Percentiles rank a stretch among this genome's conserved stretches.
phyloP scores from a whole-genome alignment of 2,888 invertebrate genomes.

The Agrotis segetum region DNA sequence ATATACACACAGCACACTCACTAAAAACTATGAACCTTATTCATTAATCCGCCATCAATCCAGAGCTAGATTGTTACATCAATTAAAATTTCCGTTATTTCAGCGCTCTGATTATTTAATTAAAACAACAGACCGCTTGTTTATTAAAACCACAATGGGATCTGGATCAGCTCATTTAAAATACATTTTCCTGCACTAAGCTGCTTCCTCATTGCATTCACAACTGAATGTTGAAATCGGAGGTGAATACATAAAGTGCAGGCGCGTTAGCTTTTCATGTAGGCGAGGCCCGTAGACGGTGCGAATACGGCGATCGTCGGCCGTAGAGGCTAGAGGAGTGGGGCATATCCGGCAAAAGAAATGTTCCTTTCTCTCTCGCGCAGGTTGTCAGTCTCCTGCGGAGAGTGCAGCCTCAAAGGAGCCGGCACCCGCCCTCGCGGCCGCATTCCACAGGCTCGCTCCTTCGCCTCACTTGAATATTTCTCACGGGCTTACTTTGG shows the following conservation, averaged over 20 bases:
- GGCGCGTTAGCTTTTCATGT: constrained; percentile 56
- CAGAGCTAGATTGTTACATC: constrained; percentile 27
- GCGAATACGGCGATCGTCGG: constrained; percentile 61
- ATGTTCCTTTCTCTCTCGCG: constrained; percentile 83
- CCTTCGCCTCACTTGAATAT: constrained; percentile 87
- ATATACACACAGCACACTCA: constrained; percentile 1
- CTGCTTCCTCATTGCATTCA: constrained; percentile 43
- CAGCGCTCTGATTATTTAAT: constrained; percentile 49
- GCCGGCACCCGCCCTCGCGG: constrained; percentile 89
- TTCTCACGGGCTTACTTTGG: constrained; percentile 91
- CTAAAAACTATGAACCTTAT: constrained; percentile 18
- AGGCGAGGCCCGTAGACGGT: constrained; percentile 54
- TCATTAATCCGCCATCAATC: constrained; percentile 18
- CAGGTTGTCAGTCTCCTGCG: constrained; percentile 85
- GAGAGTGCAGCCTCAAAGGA: constrained; percentile 87
- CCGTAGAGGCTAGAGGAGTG: constrained; percentile 68
- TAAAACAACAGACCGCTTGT: constrained; percentile 39
- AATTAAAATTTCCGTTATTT: constrained; percentile 46
- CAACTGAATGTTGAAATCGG: constrained; percentile 12
- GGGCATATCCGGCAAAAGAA: constrained; percentile 79
- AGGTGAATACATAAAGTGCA: constrained; percentile 24
- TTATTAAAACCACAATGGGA: constrained; percentile 35
- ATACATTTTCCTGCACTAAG: constrained; percentile 41
- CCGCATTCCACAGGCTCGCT: constrained; percentile 86
- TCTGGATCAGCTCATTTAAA: constrained; percentile 27